Base-by-base conservation (phyloP, 2,113 vertebrate genomes). In the Pomatorhinus ruficollis region DNA sequence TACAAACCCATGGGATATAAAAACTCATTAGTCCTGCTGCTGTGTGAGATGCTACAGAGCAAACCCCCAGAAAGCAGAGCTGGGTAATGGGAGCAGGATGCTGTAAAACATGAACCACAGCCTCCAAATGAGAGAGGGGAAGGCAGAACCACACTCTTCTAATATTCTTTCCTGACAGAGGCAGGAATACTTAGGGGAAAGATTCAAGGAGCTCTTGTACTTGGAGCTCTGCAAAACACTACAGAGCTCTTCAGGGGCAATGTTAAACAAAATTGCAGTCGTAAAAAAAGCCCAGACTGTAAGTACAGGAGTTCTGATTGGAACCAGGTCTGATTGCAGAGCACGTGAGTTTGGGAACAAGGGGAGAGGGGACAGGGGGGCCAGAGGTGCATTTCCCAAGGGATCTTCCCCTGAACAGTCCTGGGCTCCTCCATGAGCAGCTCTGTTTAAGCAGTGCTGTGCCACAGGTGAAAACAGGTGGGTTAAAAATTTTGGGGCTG, bases 61-160 rank as follows among this genome's bases (percentile, higher is more conserved):
- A 16, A 87, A 37, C 7, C 52, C 24, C 8, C 6, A 7, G 68
- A 72, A 83, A 86, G 69, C 52, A 64, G 70, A 49, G 77, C 82
- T 40, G 74, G 50, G 69, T 90, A 96, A 97, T 94, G 82, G 96
- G 82, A 86, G 85, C 11, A 12, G 64, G 84, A 64, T 89, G 87
- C 78, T 85, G 6, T 30, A 44, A 82, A 84, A 71, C 95, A 95
- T 87, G 97, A 96, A 83, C 66, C 83, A 83, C 83, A 42, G 50
- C 5, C 44, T 88, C 61, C 92, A 97, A 96, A 96, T 95, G 90
- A 89, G 89, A 84, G 31, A 56, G 59, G 44, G 66, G 72, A 76
- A 96, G 87, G 42, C 85, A 74, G 71, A 72, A 89, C 85, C 96
- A 95, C 83, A 89, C 56, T 83, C 80, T 30, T 33, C 72, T 80